Percentiles rank a stretch among this genome's conserved stretches.
Conservation (phyloP, 2,113 vertebrate species). For the Forbesichthys agassizii region DNA sequence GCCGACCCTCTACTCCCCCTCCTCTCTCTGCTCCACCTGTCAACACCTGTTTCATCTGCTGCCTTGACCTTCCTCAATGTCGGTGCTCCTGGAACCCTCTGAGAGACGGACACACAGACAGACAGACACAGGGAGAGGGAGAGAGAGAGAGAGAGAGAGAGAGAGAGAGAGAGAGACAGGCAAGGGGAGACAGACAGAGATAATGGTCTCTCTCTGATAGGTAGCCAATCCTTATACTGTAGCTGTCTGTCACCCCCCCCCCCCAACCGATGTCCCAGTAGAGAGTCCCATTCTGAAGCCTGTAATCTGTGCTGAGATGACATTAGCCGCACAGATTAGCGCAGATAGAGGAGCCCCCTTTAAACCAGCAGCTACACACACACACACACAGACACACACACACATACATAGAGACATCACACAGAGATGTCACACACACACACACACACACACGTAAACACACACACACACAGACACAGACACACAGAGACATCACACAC, state of each 20-base stretch:
- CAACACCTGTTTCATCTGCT: slow-evolving; percentile 46
- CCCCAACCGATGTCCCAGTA: slow-evolving; percentile 65
- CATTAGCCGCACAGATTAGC: slow-evolving; percentile 77
- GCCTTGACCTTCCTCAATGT: too few species aligned
- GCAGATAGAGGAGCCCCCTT: slow-evolving; percentile 74
- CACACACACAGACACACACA: neutral
- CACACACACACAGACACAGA: too few species aligned
- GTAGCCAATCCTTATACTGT: neutral
- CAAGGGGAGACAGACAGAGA: neutral
- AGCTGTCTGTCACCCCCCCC: neutral
- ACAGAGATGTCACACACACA: slow-evolving; percentile 46
- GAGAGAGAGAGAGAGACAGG: neutral
- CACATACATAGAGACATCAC: slow-evolving; percentile 4
- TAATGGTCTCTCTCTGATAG: neutral
- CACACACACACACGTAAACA: too few species aligned
- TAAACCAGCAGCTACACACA: slow-evolving; percentile 62
- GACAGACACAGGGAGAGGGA: neutral
- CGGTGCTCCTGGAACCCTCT: too few species aligned
- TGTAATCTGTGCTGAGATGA: slow-evolving; percentile 79
- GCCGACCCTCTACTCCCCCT: slow-evolving; percentile 28
- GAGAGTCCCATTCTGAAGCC: slow-evolving; percentile 75
- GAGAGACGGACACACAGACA: neutral
- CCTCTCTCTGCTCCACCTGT: slow-evolving; percentile 37
- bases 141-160: neutral
- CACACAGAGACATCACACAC: slow-evolving; percentile 21